phyloP scores from a whole-genome alignment of 2,113 vertebrate genomes.

The Saccopteryx leptura region DNA sequence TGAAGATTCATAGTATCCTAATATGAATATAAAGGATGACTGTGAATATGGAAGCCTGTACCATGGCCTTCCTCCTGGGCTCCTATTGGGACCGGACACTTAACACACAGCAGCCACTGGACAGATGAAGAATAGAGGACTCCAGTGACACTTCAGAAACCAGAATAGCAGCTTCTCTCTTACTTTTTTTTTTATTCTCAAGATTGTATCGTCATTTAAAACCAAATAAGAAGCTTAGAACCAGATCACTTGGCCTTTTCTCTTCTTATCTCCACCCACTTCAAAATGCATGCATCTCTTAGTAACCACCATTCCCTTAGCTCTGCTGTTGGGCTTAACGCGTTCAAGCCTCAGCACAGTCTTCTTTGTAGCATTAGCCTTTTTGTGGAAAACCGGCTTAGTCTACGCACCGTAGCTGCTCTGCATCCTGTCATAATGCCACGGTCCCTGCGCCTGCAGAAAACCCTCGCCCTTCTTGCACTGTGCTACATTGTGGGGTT shows the following conservation, averaged over 20 bases:
- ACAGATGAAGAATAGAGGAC: neutral
- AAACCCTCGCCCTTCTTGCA: neutral
- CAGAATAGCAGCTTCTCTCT: neutral
- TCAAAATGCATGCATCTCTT: neutral
- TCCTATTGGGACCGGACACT: neutral
- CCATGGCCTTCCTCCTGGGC: accelerated
- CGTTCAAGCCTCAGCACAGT: neutral
- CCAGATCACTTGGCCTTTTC: neutral
- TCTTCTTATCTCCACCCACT: neutral
- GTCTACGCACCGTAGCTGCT: neutral
- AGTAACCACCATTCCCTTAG: neutral
- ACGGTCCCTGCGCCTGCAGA: neutral
- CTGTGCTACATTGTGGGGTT: neutral
- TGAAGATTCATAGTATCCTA: neutral
- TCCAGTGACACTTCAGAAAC: neutral
- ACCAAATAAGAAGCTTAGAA: neutral
- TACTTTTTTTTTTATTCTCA: neutral
- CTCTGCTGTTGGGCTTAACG: neutral
- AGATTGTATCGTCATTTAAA: neutral
- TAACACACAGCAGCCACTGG: neutral
- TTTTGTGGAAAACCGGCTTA: neutral
- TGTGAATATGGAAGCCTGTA: accelerated
- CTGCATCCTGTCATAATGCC: neutral
- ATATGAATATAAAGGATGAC: neutral
- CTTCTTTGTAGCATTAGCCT: neutral